phyloP scores from a whole-genome alignment of 2,797 vertebrate species.

The Poliocrania exsul region DNA sequence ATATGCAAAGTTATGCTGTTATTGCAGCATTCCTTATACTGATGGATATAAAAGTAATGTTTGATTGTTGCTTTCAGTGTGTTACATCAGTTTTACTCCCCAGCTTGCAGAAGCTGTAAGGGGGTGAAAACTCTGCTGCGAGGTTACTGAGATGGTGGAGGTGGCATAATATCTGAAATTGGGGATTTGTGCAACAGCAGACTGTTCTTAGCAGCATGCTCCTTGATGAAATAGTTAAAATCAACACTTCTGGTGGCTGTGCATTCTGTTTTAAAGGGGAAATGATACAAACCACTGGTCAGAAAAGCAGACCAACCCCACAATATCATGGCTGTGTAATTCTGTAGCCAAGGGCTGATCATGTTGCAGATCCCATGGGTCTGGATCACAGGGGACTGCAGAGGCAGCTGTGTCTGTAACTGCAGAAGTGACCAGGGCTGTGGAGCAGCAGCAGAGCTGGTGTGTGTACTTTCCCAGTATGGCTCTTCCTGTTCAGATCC shows the following conservation, averaged over 20 bases:
- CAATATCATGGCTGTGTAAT: rapidly evolving
- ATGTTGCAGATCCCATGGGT: background rate
- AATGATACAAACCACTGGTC: background rate
- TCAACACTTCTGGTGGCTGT: background rate
- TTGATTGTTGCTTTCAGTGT: background rate
- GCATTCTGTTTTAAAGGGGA: background rate
- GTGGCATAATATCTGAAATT: background rate
- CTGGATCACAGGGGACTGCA: background rate
- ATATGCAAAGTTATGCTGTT: background rate
- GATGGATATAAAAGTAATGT: background rate
- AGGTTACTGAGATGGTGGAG: background rate
- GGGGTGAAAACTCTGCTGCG: background rate
- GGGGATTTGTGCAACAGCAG: background rate
- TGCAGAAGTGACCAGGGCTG: background rate
- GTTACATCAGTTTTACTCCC: background rate
- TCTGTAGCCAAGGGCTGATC: background rate
- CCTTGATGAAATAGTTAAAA: background rate
- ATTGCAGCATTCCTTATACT: background rate
- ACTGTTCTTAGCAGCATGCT: background rate
- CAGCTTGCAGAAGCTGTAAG: background rate
- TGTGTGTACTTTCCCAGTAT: background rate
- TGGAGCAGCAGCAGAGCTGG: background rate
- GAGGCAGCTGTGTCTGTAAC: background rate
- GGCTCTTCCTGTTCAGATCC: background rate
- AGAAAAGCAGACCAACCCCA: background rate